These are phyloP conservation scores for Ochropacha duplaris DNA, from an alignment of 2,888 invertebrate species.

Conservation along the genomic window DNA sequence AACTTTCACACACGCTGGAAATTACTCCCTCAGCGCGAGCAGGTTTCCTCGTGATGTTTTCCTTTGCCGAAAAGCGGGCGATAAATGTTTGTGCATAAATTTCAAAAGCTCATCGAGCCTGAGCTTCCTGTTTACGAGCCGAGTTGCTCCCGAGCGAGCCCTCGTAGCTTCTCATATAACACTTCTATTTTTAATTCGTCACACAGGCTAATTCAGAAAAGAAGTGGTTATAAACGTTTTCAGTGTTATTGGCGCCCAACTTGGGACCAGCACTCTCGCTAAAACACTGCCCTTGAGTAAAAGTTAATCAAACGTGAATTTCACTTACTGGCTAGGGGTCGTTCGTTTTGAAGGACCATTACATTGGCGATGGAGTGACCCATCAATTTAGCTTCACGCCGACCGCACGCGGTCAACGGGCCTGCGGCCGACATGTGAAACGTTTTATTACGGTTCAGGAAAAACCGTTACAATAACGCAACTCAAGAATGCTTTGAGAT, in stretches of 20 bases:
- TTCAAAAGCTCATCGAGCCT: constrained; percentile 48
- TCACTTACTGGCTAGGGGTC: constrained; percentile 73
- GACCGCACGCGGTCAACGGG: constrained; percentile 69
- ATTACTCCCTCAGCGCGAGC: constrained; percentile 35
- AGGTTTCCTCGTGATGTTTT: constrained; percentile 31
- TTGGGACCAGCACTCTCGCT: constrained; percentile 28
- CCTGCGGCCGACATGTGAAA: constrained; percentile 75
- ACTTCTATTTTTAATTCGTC: constrained; percentile 6
- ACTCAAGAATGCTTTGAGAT: constrained; percentile 46
- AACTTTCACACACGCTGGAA: constrained; percentile 35
- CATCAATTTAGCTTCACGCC: constrained; percentile 79
- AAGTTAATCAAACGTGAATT: constrained; percentile 80
- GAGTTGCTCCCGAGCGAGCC: constrained; percentile 35
- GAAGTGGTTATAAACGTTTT: constrained; percentile 14
- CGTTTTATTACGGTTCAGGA: constrained; percentile 73
- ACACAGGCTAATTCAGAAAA: constrained; percentile 6
- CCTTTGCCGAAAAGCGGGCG: constrained; percentile 43
- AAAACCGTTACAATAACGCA: constrained; percentile 73
- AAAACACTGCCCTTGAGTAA: constrained; percentile 52
- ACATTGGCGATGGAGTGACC: constrained; percentile 78
- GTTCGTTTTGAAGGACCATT: constrained; percentile 80
- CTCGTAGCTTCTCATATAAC: constrained; percentile 22
- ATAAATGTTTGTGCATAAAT: constrained; percentile 60
- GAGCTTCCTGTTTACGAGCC: constrained; percentile 38
- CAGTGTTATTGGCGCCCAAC: constrained; percentile 20